These are phyloP conservation scores for Axea sp. DNA, from an alignment of 2,888 invertebrate species.

Conservation along the genomic window DNA sequence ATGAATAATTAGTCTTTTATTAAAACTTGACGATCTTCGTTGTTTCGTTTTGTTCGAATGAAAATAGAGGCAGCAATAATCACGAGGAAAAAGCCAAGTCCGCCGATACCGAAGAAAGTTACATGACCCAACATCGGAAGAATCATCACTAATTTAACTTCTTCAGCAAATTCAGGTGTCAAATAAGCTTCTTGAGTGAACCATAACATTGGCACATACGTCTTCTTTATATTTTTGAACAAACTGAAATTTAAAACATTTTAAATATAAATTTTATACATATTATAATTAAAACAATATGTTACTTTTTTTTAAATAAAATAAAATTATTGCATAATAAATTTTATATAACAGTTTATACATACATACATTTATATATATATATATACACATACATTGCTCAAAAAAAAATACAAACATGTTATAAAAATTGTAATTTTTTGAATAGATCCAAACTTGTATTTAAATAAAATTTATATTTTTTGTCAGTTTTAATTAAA, in stretches of 20 bases:
- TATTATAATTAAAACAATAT: too few species aligned
- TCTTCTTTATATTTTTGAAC: constrained; percentile 80
- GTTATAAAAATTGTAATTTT: neutral
- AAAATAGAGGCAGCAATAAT: constrained; percentile 75
- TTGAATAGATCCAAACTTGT: too few species aligned
- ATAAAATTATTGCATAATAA: too few species aligned
- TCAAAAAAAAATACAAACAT: neutral
- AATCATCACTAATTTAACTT: constrained; percentile 81
- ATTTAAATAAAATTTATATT: too few species aligned
- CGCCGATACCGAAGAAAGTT: constrained; percentile 81
- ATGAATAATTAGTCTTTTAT: constrained; percentile 62
- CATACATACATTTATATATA: too few species aligned
- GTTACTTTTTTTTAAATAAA: too few species aligned
- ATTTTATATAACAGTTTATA: too few species aligned
- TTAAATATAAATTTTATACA: too few species aligned
- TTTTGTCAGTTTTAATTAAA: too few species aligned
- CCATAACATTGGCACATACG: constrained; percentile 88
- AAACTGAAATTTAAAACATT: too few species aligned
- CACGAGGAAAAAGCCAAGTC: constrained; percentile 78
- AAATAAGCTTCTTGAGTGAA: constrained; percentile 85
- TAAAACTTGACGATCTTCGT: constrained; percentile 75
- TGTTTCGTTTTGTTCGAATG: constrained; percentile 72
- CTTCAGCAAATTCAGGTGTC: constrained; percentile 81
- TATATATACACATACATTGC: too few species aligned
- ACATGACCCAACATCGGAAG: constrained; percentile 81